Evolutionary conservation across 2,888 invertebrate genomes (phyloP), one percentile per base, ranked within the genome.

Genomic region (Dilophus febrilis): DNA sequence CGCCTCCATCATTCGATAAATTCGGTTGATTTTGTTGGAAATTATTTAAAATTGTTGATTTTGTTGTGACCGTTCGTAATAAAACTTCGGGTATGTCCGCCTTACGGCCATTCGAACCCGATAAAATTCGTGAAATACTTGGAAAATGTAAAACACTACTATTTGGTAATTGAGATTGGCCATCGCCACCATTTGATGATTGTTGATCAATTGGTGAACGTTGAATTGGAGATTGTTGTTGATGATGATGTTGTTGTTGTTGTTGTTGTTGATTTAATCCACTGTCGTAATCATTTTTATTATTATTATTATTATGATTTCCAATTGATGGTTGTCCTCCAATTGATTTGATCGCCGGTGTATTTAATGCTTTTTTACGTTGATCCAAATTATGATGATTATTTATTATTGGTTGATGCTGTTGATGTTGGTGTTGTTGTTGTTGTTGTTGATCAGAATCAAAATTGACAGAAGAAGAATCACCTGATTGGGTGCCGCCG

Each of bases 71-170:
- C 1, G 76, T 73, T 44, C 76, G 68, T 18, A 83, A 60, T 1
- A 85, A 61, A 33, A 84, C 79, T 46, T 83, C 83, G 0, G 84
- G 80, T 40, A 85, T 77, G 50, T 82, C 81, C 47, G 83, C 81
- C 49, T 82, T 83, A 26, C 83, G 67, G 0, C 87, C 87, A 55
- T 84, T 86, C 38, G 85, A 83, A 2, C 87, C 87, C 37, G 83
- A 83, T 18, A 88, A 64, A 51, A 88, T 87, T 40, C 88, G 68
- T 3, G 84, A 80, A 48, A 88, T 86, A 47, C 83, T 81, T 3
- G 86, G 83, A 50, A 83, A 77, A 56, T 80, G 78, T 40, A 82
- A 69, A 27, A 59, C 53, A 18, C 46, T 31, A 8, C 67, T 64
- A 47, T 74, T 75, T 13, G 41, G 56, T 66, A 67, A 45, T 14